Base-by-base conservation (phyloP, 2,113 vertebrate species). In the Sorex fumeus region DNA sequence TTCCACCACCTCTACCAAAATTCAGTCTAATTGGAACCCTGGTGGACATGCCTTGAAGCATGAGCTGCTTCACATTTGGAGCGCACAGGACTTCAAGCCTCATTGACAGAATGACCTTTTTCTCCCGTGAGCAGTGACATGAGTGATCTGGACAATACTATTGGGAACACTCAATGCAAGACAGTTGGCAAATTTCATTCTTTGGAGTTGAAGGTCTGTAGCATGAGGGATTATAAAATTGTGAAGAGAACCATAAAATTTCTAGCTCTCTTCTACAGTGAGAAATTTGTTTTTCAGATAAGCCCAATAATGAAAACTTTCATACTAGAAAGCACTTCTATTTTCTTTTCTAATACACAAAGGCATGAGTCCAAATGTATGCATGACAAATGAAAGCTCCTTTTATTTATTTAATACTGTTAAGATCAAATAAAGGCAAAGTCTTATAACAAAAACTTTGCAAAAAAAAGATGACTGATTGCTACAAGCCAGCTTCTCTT, bases 251-350 rank as follows among this genome's bases (percentile, higher is more conserved):
- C 71, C n/a, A 25, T 80, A 57, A 71, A 57, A 90, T 50, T 74
- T 32, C 11, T n/a, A 32, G 21, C 7, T 72, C 15, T 80, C 45
- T 74, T 85, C 45, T 53, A 4, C 8, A 40, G 57, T 23, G 66
- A 94, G 32, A 83, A 72, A 60, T 72, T 87, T 78, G 40, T 57
- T 91, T 88, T 69, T 74, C 75, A 84, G 25, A 77, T 70, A 77
- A 94, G 91, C 16, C 36, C 72, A 72, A 67, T 87, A 88, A 82
- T 79, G 40, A 76, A 88, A 87, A 81, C 23, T 45, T 89, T 64
- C 74, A 87, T 32, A 87, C 21, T 3, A 87, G 43, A 91, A 95
- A 91, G 15, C 43, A 64, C 66, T 64, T 85, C 64, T 72, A 76
- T 66, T 72, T 57, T 72, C 66, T 77, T 82, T 74, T 13, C 40